Conservation (phyloP, 2,113 vertebrate genomes). For the Egretta garzetta region DNA sequence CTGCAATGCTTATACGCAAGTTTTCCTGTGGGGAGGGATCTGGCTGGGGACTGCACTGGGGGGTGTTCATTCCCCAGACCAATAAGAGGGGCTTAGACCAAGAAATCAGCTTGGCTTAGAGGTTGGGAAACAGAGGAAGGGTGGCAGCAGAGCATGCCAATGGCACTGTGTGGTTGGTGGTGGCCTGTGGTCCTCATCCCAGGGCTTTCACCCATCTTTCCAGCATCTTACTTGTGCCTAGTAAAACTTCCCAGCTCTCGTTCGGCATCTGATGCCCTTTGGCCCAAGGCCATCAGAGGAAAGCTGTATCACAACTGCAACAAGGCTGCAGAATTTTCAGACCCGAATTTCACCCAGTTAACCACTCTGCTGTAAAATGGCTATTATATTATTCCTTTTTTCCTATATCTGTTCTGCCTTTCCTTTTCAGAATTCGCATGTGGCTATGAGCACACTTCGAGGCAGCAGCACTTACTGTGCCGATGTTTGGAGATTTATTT, state of each 20-base stretch:
- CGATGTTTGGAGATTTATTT: neutral
- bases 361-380: neutral
- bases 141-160: neutral
- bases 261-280: neutral
- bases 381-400: neutral
- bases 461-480: neutral
- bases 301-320: neutral
- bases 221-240: neutral
- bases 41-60: neutral
- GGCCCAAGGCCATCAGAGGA: neutral
- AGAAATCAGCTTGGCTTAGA: neutral
- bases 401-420: neutral
- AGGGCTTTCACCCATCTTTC: neutral
- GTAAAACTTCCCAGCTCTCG: neutral
- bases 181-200: accelerated
- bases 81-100: neutral
- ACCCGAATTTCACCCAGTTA: neutral
- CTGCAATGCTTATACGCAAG: accelerated
- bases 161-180: neutral
- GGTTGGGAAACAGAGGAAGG: neutral
- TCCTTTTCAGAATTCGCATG: neutral
- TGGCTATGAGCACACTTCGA: neutral
- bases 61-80: neutral
- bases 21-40: neutral
- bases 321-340: neutral